phyloP scores from a whole-genome alignment of 2,888 invertebrate genomes.

The Blomia tropicalis region DNA sequence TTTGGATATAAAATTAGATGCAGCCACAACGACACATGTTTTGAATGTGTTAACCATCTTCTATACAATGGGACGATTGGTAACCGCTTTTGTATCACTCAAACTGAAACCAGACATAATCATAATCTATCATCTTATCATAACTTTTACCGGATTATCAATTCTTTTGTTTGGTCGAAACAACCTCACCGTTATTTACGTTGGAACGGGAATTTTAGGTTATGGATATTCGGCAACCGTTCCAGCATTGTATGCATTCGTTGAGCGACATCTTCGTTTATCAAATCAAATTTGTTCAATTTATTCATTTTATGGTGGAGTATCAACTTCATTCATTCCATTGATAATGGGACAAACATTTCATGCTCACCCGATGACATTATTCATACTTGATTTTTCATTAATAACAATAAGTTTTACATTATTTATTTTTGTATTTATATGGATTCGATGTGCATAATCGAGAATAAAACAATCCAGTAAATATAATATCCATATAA shows the following conservation, averaged over 20 bases:
- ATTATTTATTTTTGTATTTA: neutral
- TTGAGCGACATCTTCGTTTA: neutral
- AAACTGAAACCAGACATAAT: slow-evolving; percentile 9
- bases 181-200: neutral
- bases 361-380: neutral
- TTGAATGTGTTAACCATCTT: neutral
- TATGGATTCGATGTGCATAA: too few species aligned
- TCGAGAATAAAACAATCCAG: too few species aligned
- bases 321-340: neutral
- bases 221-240: slow-evolving; percentile 7
- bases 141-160: neutral
- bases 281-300: neutral
- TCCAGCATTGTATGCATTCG: slow-evolving; percentile 11
- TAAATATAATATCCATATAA: too few species aligned
- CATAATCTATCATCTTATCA: slow-evolving; percentile 11
- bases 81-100: slow-evolving; percentile 14
- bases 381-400: neutral
- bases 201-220: neutral
- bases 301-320: neutral
- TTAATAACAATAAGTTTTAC: neutral
- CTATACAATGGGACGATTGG: slow-evolving; percentile 7
- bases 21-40: slow-evolving; percentile 9
- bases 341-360: neutral
- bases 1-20: neutral
- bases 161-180: neutral